These are phyloP conservation scores for Blera fallax DNA, from an alignment of 2,888 invertebrate species.

Conservation along the genomic window DNA sequence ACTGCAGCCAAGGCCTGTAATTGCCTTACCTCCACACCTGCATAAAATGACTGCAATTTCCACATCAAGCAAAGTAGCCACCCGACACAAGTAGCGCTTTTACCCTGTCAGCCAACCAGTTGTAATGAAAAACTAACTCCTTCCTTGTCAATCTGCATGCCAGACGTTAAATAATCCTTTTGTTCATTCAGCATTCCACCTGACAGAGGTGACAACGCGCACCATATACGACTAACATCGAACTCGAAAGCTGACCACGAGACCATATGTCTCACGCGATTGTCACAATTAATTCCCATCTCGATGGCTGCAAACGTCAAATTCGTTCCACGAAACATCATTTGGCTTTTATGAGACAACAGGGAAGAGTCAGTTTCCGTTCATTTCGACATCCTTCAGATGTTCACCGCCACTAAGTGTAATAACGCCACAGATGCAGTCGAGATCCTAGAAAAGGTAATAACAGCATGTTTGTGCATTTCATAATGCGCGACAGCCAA, in stretches of 20 bases:
- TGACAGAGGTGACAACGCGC: constrained; percentile 1
- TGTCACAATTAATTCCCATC: constrained; percentile 42
- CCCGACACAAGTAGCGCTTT: constrained; percentile 7
- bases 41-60: constrained; percentile 7
- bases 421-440: constrained; percentile 60
- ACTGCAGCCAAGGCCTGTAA: background rate
- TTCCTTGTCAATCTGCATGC: constrained; percentile 59
- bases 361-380: constrained; percentile 55
- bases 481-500: constrained; percentile 49
- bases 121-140: constrained; percentile 10
- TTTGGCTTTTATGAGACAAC: constrained; percentile 67
- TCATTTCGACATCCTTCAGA: constrained; percentile 53
- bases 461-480: constrained; percentile 68
- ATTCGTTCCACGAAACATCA: constrained; percentile 52
- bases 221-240: constrained; percentile 26
- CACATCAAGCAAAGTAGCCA: constrained; percentile 10
- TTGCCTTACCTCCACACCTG: constrained; percentile 22
- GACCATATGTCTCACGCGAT: constrained; percentile 49
- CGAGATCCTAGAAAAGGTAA: constrained; percentile 62
- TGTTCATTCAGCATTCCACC: constrained; percentile 23
- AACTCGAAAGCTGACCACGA: constrained; percentile 3
- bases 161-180: constrained; percentile 46
- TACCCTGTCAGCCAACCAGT: background rate
- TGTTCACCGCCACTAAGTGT: constrained; percentile 67
- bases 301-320: constrained; percentile 38